Percentiles rank a stretch among this genome's conserved stretches.
These are phyloP conservation scores for Lindbergichthys nudifrons DNA, from an alignment of 2,797 vertebrate species.

Conservation along the genomic window DNA sequence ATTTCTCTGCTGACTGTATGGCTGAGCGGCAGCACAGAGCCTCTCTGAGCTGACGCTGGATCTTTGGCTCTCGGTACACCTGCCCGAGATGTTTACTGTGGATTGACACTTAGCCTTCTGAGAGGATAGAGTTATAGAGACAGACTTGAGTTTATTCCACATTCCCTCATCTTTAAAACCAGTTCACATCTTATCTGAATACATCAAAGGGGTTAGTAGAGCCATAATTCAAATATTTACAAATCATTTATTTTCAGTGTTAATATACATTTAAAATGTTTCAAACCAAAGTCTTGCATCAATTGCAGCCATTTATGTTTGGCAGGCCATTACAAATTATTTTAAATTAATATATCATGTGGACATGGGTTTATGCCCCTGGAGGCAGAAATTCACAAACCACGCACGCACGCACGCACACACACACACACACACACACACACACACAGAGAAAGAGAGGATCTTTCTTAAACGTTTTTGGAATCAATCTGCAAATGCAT, in stretches of 20 bases:
- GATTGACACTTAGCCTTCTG: constrained; percentile 48
- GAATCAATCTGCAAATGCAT: constrained; percentile 79
- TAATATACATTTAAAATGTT: background rate
- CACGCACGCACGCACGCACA: background rate
- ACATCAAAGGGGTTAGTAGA: constrained; percentile 6
- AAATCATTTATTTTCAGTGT: background rate
- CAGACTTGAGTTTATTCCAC: background rate
- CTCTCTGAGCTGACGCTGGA: constrained; percentile 38
- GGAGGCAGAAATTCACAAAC: background rate
- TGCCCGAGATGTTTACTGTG: constrained; percentile 58
- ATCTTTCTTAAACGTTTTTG: constrained; percentile 51
- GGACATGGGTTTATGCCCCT: background rate
- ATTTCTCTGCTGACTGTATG: constrained; percentile 26
- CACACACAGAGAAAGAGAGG: constrained; percentile 48
- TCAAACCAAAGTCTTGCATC: background rate
- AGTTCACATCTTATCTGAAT: constrained; percentile 11
- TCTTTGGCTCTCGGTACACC: constrained; percentile 59
- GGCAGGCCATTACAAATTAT: constrained; percentile 1
- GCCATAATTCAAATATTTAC: background rate
- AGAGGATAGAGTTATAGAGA: constrained; percentile 12
- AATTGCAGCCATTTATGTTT: background rate
- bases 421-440: constrained; percentile 7
- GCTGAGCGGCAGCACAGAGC: constrained; percentile 31
- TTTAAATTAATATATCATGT: constrained; percentile 6
- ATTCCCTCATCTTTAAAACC: constrained; percentile 14